These are phyloP conservation scores for Pseudorectes ferrugineus DNA, from an alignment of 2,113 vertebrate genomes.

Conservation along the genomic window DNA sequence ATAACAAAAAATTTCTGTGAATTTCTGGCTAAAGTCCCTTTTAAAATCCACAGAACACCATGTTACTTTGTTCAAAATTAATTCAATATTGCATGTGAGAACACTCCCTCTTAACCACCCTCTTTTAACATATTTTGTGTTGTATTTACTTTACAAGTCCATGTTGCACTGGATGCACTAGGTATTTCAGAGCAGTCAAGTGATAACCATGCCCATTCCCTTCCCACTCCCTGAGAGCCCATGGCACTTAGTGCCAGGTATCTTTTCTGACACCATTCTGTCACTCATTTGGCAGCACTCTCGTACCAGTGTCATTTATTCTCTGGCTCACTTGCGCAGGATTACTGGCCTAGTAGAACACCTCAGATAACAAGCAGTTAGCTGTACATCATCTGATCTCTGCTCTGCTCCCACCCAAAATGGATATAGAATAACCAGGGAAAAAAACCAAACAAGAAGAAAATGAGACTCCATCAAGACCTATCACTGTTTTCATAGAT, in stretches of 20 bases:
- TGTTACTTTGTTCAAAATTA: background rate
- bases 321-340: background rate
- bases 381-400: background rate
- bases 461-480: background rate
- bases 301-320: background rate
- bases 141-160: background rate
- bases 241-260: background rate
- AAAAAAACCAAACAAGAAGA: background rate
- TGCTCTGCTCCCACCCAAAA: background rate
- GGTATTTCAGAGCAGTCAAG: background rate
- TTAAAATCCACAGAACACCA: background rate
- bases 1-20: background rate
- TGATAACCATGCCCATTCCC: background rate
- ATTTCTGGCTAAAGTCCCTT: background rate
- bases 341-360: background rate
- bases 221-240: background rate
- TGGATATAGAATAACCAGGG: background rate
- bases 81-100: background rate
- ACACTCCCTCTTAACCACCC: background rate
- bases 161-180: rapidly evolving
- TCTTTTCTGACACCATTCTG: background rate
- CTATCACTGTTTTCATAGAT: background rate
- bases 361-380: background rate
- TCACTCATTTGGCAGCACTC: background rate
- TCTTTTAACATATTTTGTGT: background rate